Conservation (phyloP, 2,888 invertebrate genomes). For the Camptogramma bilineatum region DNA sequence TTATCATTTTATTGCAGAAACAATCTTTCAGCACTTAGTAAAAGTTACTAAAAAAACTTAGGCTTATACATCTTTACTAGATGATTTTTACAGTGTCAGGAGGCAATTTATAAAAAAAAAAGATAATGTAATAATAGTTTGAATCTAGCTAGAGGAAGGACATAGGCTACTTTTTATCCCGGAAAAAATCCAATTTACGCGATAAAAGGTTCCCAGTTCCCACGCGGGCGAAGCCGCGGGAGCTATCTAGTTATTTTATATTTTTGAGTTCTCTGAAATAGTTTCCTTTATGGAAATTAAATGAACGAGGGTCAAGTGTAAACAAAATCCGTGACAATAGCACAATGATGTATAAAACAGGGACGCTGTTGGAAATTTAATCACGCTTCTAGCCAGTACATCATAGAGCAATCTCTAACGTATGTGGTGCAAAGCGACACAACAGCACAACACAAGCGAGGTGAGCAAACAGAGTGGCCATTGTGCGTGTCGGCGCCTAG, state of each 20-base stretch:
- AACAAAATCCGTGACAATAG: slow-evolving; percentile 41
- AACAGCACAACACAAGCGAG: slow-evolving; percentile 58
- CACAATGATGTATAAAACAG: slow-evolving; percentile 50
- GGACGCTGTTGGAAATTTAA: slow-evolving; percentile 67
- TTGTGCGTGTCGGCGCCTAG: slow-evolving; percentile 72
- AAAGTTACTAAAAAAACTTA: too few relatives aligned
- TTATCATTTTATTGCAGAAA: not conserved
- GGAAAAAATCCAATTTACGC: too few relatives aligned
- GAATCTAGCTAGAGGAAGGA: too few relatives aligned
- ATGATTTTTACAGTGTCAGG: too few relatives aligned
- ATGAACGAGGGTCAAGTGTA: slow-evolving; percentile 17
- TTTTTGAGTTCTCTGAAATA: not conserved
- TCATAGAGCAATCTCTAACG: slow-evolving; percentile 59
- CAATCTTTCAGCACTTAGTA: not conserved
- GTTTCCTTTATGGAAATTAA: not conserved
- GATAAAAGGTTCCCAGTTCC: too few relatives aligned
- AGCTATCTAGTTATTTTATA: not conserved
- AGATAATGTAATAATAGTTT: too few relatives aligned
- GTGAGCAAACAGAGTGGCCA: slow-evolving; percentile 67
- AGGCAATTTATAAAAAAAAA: too few relatives aligned
- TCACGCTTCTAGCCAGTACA: slow-evolving; percentile 64
- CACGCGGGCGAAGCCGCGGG: too few relatives aligned
- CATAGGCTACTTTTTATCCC: too few relatives aligned
- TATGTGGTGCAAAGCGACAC: slow-evolving; percentile 55
- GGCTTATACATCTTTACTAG: too few relatives aligned